Base-by-base conservation (phyloP, 2,888 invertebrate species). In the Bugulina stolonifera region DNA sequence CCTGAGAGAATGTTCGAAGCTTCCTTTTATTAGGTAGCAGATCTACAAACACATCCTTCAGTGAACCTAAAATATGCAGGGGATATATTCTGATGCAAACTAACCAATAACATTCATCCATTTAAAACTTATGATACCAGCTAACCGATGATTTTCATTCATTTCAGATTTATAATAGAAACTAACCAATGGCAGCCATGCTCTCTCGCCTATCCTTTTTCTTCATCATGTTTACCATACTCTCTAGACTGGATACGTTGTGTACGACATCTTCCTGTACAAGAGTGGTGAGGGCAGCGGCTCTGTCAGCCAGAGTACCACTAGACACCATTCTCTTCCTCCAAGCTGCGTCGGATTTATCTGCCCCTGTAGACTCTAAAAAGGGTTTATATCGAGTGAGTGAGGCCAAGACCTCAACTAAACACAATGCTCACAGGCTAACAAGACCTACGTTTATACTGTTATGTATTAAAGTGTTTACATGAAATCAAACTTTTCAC, bases 261-360 rank as follows among this genome's bases (percentile, higher is more conserved):
- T 91, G 91, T n/a, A 93, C 86, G 0, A 93, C 92, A 77, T 90
- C 90, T 79, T 93, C 91, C 87, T 93, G 91, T 74, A 94, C 89
- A 32, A 91, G 85, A 32, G 95, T 87, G 3, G 91, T 90, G 73
- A 90, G 89, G 0, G 94, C 94, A 1, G 94, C 93, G 73, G 93
- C 89, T 86, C 91, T 91, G 84, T 95, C 95, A 0, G 90, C 89
- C 0, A 90, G 88, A 0, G 94, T 93, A 75, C 95, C 95, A 77
- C 90, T 90, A 18, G 89, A 87, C 77, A 93, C 86, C 14, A 94
- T 89, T 2, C 81, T 83, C 73, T 78, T 80, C 74, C 82, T 77
- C 83, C 83, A 84, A 1, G 77, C 76, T 0, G 82, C 81, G 73
- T 85, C 83, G 10, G 81, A 81, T 34, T 75, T 64, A 32, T 32